Conservation (phyloP, 2,888 invertebrate species). For the Hyalella azteca region DNA sequence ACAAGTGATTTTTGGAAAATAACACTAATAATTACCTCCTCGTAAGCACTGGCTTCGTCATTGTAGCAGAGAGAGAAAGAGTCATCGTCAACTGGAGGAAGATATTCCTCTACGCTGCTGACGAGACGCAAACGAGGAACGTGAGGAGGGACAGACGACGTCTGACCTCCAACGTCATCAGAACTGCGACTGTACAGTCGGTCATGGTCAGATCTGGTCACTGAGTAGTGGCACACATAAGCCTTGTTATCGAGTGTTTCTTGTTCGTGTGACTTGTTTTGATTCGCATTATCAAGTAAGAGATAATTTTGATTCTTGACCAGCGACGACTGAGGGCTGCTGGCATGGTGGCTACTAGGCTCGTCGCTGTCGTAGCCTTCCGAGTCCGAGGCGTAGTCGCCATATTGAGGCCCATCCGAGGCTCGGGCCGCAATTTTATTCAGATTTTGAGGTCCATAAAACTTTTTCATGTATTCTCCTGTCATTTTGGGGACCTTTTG, state of each 20-base stretch:
- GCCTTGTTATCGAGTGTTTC: neutral
- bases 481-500: neutral
- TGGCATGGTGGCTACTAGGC: slow-evolving; percentile 9
- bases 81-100: neutral
- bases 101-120: neutral
- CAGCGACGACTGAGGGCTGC: neutral
- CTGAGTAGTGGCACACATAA: neutral
- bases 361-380: slow-evolving; percentile 40
- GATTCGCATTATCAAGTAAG: neutral
- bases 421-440: neutral
- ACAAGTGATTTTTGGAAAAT: too few relatives aligned
- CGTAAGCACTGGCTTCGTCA: neutral
- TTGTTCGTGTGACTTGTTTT: neutral
- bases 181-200: neutral
- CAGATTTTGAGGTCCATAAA: slow-evolving; percentile 43
- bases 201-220: neutral
- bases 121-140: neutral
- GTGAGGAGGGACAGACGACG: neutral
- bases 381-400: slow-evolving; percentile 21
- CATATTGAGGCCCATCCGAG: neutral
- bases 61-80: neutral
- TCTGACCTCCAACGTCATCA: neutral
- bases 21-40: neutral
- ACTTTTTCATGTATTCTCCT: slow-evolving; percentile 50
- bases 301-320: slow-evolving; percentile 28